Base-by-base conservation (phyloP, 1,140 invertebrate species). In the Drosophila nebulosa region DNA sequence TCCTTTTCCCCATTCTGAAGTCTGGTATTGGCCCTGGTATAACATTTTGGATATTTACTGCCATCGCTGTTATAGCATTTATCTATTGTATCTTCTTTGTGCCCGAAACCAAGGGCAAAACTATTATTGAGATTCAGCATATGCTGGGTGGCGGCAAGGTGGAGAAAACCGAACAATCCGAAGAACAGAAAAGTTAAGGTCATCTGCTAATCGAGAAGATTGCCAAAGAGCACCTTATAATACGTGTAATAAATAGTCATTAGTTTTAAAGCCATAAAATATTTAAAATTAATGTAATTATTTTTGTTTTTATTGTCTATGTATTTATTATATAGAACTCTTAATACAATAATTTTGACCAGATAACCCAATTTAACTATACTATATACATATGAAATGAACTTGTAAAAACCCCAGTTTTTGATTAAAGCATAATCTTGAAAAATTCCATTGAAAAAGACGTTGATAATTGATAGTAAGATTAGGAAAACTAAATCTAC, bases 1-100 rank as follows among this genome's bases (percentile, higher is more conserved):
- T 96, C 65, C 91, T 92, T 0, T 94, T 93, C 66, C 93, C 80
- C 6, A 52, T 90, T 32, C 22, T 91, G 10, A 88, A 81, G 62
- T 58, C 66, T n/a, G n/a, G 1, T 6, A 89, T 94, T 26, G 92
- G 92, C 0, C 92, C 94, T 10, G 94, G 95, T 16, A 94, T 93
- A 9, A 94, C 94, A 2, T 95, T 96, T 91, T 96, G 95, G 93
- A 92, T 96, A 67, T 97, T 97, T 86, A 92, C 95, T 0, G 93
- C 92, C n/a, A 93, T 96, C 64, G 95, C 94, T 22, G 93, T 94
- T n/a, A 3, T 94, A 0, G 93, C 94, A 2, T 93, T 94, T n/a
- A 65, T 95, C 16, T 95, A 96, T 74, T 92, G 93, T 0, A 89
- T 93, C 30, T 90, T 94, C 39, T 92, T 94, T 56, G 93, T 96